Conservation (phyloP, 1,140 invertebrate genomes). For the Pseudobourletiella spinata region DNA sequence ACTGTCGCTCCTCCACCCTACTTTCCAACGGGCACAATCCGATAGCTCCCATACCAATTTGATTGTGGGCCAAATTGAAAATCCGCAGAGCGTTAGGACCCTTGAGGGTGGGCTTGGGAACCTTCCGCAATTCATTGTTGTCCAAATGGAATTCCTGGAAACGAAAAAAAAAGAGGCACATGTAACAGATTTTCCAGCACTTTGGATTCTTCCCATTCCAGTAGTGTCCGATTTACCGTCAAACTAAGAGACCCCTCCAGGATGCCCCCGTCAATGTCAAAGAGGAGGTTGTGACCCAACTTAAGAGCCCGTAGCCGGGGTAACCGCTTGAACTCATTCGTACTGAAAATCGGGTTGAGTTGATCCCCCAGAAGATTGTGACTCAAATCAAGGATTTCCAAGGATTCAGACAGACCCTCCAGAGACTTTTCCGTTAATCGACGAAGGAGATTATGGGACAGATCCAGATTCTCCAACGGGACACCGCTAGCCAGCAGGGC, state of each 20-base stretch:
- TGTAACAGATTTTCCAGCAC: too few relatives aligned
- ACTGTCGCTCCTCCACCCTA: not conserved
- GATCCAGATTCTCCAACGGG: conserved; percentile 62
- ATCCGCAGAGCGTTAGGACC: conserved; percentile 60
- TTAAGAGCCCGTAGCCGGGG: conserved; percentile 61
- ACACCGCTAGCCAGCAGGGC: conserved; percentile 52
- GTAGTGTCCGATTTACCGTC: conserved; percentile 49
- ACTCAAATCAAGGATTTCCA: conserved; percentile 61
- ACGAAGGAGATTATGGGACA: conserved; percentile 71
- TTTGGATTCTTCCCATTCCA: too few relatives aligned
- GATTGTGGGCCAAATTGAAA: conserved; percentile 64
- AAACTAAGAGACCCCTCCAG: conserved; percentile 69
- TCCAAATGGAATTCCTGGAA: conserved; percentile 66
- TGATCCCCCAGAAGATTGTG: conserved; percentile 79
- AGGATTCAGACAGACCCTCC: conserved; percentile 51
- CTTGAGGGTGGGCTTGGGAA: conserved; percentile 68
- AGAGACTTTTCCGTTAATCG: conserved; percentile 66
- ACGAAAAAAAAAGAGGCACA: too few relatives aligned
- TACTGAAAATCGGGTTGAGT: conserved; percentile 80
- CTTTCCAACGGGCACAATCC: not conserved
- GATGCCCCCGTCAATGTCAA: conserved; percentile 70
- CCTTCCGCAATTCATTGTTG: conserved; percentile 59
- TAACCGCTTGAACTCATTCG: conserved; percentile 68
- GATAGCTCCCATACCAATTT: conserved; percentile 66
- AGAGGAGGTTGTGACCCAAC: conserved; percentile 65